phyloP scores from a whole-genome alignment of 2,888 invertebrate species.

The Diloba caeruleocephala region DNA sequence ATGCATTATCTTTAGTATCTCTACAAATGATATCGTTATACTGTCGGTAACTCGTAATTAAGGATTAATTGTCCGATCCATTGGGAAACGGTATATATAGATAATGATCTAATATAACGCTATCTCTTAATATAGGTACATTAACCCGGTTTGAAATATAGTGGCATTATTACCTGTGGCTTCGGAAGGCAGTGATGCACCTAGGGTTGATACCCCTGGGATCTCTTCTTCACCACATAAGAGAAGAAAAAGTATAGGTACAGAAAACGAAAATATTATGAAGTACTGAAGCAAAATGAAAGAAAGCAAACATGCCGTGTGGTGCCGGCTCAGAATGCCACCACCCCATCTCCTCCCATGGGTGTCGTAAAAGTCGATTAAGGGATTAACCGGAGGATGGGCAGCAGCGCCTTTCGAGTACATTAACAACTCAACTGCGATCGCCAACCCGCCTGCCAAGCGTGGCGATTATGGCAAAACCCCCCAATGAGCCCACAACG shows the following conservation, averaged over 20 bases:
- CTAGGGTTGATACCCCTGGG: conserved; percentile 1
- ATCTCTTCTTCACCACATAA: conserved; percentile 9
- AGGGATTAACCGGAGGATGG: too few relatives aligned
- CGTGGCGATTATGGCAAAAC: too few relatives aligned
- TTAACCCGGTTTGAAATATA: conserved; percentile 6
- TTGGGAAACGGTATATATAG: conserved; percentile 17
- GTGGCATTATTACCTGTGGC: neutral
- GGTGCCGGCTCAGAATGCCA: too few relatives aligned
- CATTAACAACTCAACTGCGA: too few relatives aligned
- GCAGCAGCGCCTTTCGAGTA: too few relatives aligned
- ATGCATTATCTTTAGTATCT: conserved; percentile 18
- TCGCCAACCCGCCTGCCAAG: too few relatives aligned
- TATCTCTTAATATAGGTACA: neutral
- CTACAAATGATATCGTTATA: conserved; percentile 3
- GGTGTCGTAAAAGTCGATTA: too few relatives aligned
- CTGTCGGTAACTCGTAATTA: conserved; percentile 25
- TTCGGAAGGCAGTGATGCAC: neutral
- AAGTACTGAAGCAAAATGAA: too few relatives aligned
- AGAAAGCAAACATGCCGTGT: too few relatives aligned
- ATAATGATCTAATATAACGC: conserved; percentile 7
- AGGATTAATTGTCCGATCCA: conserved; percentile 25
- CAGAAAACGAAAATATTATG: neutral
- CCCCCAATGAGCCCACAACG: too few relatives aligned
- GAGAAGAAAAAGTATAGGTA: conserved; percentile 3
- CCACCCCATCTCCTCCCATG: too few relatives aligned